phyloP scores from a whole-genome alignment of 2,888 invertebrate species.

The Ceraclea dissimilis region DNA sequence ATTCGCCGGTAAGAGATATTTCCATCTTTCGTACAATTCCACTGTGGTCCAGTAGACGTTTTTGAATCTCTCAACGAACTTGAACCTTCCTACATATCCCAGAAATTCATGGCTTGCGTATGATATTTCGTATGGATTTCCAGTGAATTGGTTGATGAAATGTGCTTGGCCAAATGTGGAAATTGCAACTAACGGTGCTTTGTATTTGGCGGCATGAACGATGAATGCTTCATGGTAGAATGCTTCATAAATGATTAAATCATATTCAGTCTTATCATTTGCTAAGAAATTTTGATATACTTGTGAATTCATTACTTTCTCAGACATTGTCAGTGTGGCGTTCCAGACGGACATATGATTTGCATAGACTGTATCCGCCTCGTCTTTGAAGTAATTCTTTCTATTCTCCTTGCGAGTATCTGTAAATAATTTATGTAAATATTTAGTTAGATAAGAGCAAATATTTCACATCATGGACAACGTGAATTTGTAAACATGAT shows the following conservation, averaged over 20 bases:
- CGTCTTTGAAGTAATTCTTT: constrained; percentile 3
- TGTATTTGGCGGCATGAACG: constrained; percentile 35
- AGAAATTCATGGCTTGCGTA: constrained; percentile 41
- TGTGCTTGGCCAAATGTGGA: constrained; percentile 20
- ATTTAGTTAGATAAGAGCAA: not conserved
- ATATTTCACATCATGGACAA: too few relatives aligned
- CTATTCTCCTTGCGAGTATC: constrained; percentile 1
- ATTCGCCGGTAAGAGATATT: constrained; percentile 34
- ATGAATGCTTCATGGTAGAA: constrained; percentile 40
- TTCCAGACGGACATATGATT: constrained; percentile 17
- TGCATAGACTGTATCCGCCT: constrained; percentile 4
- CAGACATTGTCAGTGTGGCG: constrained; percentile 30
- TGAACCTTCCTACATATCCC: constrained; percentile 37
- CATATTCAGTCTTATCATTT: constrained; percentile 34
- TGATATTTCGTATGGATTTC: constrained; percentile 41
- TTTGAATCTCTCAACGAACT: constrained; percentile 36
- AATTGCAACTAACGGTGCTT: constrained; percentile 37
- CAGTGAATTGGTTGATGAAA: constrained; percentile 41
- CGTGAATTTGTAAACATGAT: too few relatives aligned
- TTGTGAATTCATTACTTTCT: constrained; percentile 32
- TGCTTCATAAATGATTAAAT: constrained; percentile 37
- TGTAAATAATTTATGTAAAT: constrained; percentile 2
- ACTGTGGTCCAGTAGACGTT: constrained; percentile 36
- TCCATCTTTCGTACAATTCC: constrained; percentile 32
- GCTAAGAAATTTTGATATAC: constrained; percentile 33